Percentiles rank a stretch among this genome's conserved stretches.
Evolutionary conservation across 2,797 vertebrate species (phyloP).

Genomic region (Pampus argenteus): DNA sequence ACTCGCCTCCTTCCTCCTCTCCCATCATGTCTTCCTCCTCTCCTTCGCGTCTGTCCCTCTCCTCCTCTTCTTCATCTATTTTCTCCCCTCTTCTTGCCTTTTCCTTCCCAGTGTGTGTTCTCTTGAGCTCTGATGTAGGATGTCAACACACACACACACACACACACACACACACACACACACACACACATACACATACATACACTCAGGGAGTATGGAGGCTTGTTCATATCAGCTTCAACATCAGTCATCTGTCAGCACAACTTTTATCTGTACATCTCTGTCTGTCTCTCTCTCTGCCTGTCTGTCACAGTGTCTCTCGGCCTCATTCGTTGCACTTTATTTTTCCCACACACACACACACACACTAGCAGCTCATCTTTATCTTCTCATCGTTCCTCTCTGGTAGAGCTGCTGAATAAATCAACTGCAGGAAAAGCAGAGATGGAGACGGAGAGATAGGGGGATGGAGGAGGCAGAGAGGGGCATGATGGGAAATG

Average conservation of each 20-base stretch:
- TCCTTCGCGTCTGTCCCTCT: neutral
- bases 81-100: neutral
- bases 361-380: slow-evolving; percentile 34
- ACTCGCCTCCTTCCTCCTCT: neutral
- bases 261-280: slow-evolving; percentile 72
- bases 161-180: slow-evolving; percentile 19
- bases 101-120: slow-evolving; percentile 1
- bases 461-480: slow-evolving; percentile 44
- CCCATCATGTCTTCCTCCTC: neutral
- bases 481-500: slow-evolving; percentile 69
- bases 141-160: slow-evolving; percentile 31
- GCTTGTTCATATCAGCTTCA: slow-evolving; percentile 73
- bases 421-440: slow-evolving; percentile 70
- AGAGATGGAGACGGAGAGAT: slow-evolving; percentile 60
- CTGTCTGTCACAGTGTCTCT: slow-evolving; percentile 51
- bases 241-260: slow-evolving; percentile 81
- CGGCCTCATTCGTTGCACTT: slow-evolving; percentile 19
- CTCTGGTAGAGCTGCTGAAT: slow-evolving; percentile 72
- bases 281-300: slow-evolving; percentile 52
- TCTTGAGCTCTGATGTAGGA: slow-evolving; percentile 36
- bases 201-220: slow-evolving; percentile 41
- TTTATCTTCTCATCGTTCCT: slow-evolving; percentile 71
- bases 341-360: slow-evolving; percentile 7
- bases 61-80: neutral
- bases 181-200: slow-evolving; percentile 24